Conservation (phyloP, 2,113 vertebrate genomes). For the Oplegnathus fasciatus region DNA sequence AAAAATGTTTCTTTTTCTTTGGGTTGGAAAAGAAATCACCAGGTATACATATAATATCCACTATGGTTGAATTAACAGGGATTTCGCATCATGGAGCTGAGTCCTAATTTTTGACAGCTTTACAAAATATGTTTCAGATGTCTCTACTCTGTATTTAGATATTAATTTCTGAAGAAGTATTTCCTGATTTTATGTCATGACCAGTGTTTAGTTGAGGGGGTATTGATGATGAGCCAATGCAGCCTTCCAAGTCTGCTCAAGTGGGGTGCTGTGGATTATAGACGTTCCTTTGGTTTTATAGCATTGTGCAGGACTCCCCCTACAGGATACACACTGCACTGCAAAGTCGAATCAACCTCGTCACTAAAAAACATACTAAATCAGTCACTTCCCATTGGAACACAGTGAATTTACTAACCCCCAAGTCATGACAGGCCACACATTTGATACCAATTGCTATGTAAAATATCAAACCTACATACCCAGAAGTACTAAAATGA, state of each 20-base stretch:
- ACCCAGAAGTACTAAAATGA: not conserved
- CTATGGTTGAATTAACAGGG: slow-evolving; percentile 43
- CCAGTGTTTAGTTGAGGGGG: slow-evolving; percentile 8
- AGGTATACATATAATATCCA: slow-evolving; percentile 73
- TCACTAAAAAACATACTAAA: not conserved
- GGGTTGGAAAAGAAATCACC: slow-evolving; percentile 72
- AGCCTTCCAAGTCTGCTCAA: not conserved
- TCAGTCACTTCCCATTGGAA: not conserved
- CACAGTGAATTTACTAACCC: not conserved
- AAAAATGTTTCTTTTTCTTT: slow-evolving; percentile 77
- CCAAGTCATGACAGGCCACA: not conserved
- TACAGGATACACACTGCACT: slow-evolving; percentile 61
- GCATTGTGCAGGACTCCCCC: slow-evolving; percentile 73
- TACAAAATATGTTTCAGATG: slow-evolving; percentile 17
- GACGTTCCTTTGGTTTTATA: slow-evolving; percentile 32
- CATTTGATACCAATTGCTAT: not conserved
- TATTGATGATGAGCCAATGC: slow-evolving; percentile 32
- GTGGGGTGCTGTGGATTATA: not conserved
- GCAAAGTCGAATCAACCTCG: not conserved
- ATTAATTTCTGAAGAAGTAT: slow-evolving; percentile 11
- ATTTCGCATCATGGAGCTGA: slow-evolving; percentile 31
- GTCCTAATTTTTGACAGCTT: slow-evolving; percentile 42
- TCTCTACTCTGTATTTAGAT: slow-evolving; percentile 2
- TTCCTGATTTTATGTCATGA: slow-evolving; percentile 19
- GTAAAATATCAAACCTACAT: not conserved